Evolutionary conservation across 2,113 vertebrate genomes (phyloP).

Genomic region (Artemisiospiza belli): DNA sequence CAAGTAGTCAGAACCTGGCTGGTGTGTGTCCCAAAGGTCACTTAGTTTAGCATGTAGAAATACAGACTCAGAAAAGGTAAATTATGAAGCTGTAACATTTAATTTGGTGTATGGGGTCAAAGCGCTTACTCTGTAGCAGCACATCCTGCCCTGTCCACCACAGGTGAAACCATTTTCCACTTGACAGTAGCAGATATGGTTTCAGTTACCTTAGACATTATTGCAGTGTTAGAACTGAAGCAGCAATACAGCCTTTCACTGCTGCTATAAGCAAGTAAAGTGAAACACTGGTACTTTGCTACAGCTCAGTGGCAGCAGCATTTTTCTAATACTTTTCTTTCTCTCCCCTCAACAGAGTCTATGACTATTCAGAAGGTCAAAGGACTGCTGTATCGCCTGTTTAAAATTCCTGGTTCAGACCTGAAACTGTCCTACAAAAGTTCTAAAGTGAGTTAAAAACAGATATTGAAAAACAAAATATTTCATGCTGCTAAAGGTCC

Average conservation of each 20-base stretch:
- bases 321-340: not conserved
- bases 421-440: constrained; percentile 86
- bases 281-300: not conserved
- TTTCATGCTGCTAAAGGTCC: not conserved
- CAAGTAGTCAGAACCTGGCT: not conserved
- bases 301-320: constrained; percentile 18
- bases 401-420: constrained; percentile 85
- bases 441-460: constrained; percentile 80
- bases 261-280: not conserved
- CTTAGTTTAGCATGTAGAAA: constrained; percentile 34
- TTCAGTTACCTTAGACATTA: not conserved
- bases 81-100: not conserved
- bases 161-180: not conserved
- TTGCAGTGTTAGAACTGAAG: constrained; percentile 44
- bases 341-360: constrained; percentile 74
- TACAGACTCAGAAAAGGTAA: not conserved
- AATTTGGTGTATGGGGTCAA: not conserved
- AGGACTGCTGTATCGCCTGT: constrained; percentile 84
- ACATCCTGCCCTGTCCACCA: not conserved
- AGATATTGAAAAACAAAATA: not conserved
- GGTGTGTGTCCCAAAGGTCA: constrained; percentile 50
- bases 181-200: not conserved
- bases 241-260: constrained; percentile 29
- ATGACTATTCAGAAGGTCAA: constrained; percentile 95
- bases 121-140: rapidly evolving